A percentile compares a stretch with the other conserved stretches of the same genome.
Conservation (phyloP, 2,888 invertebrate genomes). For the Rhagonycha lutea region DNA sequence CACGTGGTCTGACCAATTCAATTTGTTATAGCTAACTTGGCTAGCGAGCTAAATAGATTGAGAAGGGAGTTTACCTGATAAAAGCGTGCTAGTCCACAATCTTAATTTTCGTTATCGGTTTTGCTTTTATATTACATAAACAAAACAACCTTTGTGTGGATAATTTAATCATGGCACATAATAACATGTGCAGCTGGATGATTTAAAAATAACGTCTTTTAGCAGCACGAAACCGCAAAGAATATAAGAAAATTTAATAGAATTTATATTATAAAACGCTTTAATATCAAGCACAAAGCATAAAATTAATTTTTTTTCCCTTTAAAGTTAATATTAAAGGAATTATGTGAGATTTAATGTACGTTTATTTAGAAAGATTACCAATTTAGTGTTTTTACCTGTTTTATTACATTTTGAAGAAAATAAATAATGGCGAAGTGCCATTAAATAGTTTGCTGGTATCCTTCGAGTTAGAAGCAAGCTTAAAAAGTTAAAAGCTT, state of each 20-base stretch:
- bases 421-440: neutral
- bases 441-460: neutral
- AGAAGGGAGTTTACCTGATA: neutral
- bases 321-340: neutral
- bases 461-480: neutral
- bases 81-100: neutral
- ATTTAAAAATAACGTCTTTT: neutral
- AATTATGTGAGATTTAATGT: neutral
- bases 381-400: neutral
- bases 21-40: neutral
- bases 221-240: neutral
- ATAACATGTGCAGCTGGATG: neutral
- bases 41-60: neutral
- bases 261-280: neutral
- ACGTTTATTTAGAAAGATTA: neutral
- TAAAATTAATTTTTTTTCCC: neutral
- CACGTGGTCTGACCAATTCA: neutral
- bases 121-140: neutral
- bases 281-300: neutral
- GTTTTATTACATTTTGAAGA: neutral
- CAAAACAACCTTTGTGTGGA: neutral
- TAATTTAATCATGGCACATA: neutral
- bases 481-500: neutral
- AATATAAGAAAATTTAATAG: neutral
- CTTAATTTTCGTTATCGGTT: neutral